These are phyloP conservation scores for Archips xylosteana DNA, from an alignment of 2,888 invertebrate species.

Conservation along the genomic window DNA sequence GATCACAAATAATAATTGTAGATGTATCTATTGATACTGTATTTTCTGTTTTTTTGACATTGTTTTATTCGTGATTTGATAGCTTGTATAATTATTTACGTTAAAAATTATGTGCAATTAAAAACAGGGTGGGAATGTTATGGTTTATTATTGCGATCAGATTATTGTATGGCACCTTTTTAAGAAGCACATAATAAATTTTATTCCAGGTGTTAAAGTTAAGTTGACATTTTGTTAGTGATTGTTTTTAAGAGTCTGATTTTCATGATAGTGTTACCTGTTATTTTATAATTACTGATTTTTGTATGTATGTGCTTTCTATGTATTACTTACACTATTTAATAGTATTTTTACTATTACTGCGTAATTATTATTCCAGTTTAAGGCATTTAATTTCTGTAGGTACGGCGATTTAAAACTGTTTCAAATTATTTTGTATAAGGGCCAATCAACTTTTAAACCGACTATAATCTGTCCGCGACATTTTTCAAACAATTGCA, in stretches of 20 bases:
- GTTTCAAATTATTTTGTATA: slow-evolving; percentile 56
- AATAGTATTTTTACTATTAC: slow-evolving; percentile 47
- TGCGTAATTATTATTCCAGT: slow-evolving; percentile 47
- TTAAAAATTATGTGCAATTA: slow-evolving; percentile 56
- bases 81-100: slow-evolving; percentile 47
- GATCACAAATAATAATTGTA: slow-evolving; percentile 52
- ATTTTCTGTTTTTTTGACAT: slow-evolving; percentile 31
- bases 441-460: too few species aligned
- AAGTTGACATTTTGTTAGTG: slow-evolving; percentile 73
- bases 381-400: slow-evolving; percentile 56
- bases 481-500: too few species aligned
- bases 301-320: slow-evolving; percentile 47
- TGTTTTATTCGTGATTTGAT: slow-evolving; percentile 43
- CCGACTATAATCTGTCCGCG: too few species aligned
- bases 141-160: slow-evolving; percentile 52
- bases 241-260: slow-evolving; percentile 75
- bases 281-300: slow-evolving; percentile 67
- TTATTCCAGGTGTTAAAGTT: slow-evolving; percentile 64
- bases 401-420: slow-evolving; percentile 44
- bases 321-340: slow-evolving; percentile 43
- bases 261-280: slow-evolving; percentile 74
- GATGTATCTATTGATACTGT: slow-evolving; percentile 40
- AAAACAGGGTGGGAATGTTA: slow-evolving; percentile 54
- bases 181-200: slow-evolving; percentile 67
- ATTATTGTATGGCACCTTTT: slow-evolving; percentile 65